phyloP scores from a whole-genome alignment of 1,140 invertebrate species.

The Nylanderia fulva region DNA sequence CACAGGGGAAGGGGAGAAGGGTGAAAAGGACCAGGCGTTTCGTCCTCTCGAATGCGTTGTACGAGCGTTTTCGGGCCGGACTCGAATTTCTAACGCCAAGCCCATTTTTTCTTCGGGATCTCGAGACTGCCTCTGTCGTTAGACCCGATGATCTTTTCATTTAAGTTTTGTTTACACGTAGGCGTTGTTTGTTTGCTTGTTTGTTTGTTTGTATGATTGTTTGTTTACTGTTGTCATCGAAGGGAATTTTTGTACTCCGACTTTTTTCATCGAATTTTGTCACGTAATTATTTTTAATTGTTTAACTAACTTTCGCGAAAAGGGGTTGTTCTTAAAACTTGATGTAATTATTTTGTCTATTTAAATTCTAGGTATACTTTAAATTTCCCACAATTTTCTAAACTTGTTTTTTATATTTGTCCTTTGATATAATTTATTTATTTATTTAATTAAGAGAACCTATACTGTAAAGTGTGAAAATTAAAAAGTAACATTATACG shows the following conservation, averaged over 20 bases:
- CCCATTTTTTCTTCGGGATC: conserved; percentile 18
- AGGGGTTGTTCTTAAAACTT: too few relatives aligned
- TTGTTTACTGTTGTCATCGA: background rate
- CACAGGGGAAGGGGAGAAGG: background rate
- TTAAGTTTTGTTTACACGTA: background rate
- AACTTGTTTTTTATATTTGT: background rate
- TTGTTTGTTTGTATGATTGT: background rate
- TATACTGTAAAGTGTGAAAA: background rate
- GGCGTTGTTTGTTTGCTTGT: conserved; percentile 2
- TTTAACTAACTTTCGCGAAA: too few relatives aligned
- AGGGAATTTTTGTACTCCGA: background rate
- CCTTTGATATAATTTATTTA: background rate
- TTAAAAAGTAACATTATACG: background rate
- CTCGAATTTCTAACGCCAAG: conserved; percentile 32
- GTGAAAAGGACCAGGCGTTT: conserved; percentile 29
- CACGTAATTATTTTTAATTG: too few relatives aligned
- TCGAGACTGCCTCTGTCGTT: background rate
- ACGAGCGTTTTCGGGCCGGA: background rate
- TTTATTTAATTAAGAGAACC: background rate
- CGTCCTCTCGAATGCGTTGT: background rate
- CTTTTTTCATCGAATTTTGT: background rate
- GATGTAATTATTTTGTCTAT: background rate
- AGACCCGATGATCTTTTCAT: background rate
- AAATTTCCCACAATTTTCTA: background rate
- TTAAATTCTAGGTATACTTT: background rate